These are phyloP conservation scores for Lithophane ornitopus DNA, from an alignment of 2,888 invertebrate genomes.

Conservation along the genomic window DNA sequence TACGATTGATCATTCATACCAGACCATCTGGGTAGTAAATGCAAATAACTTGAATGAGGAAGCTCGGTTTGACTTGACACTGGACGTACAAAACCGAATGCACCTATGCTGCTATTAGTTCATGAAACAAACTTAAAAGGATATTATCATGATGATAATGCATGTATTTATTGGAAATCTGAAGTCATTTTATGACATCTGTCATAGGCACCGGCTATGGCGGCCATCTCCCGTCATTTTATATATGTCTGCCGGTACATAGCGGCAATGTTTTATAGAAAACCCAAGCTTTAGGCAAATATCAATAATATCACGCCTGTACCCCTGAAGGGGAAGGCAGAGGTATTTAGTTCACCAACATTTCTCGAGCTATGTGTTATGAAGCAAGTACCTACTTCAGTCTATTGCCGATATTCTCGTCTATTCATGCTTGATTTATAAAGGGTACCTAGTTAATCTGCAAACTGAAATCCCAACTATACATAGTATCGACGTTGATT, in stretches of 20 bases:
- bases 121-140: background rate
- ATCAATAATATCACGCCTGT: no score
- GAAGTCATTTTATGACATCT: no score
- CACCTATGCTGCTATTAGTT: background rate
- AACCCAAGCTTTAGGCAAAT: background rate
- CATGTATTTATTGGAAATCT: background rate
- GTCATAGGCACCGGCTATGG: background rate
- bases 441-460: slow-evolving; percentile 43
- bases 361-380: background rate
- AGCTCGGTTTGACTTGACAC: background rate
- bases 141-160: background rate
- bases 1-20: background rate
- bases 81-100: background rate
- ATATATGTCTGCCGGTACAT: no score
- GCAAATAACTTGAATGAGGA: background rate
- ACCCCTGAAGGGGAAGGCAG: background rate
- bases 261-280: background rate
- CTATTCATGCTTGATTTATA: slow-evolving; percentile 38
- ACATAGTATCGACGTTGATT: slow-evolving; percentile 42
- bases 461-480: slow-evolving; percentile 20
- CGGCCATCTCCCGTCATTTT: background rate
- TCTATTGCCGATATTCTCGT: slow-evolving; percentile 5
- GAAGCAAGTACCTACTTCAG: background rate
- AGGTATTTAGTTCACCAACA: background rate
- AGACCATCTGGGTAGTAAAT: background rate